These are phyloP conservation scores for Poeciliopsis paucimaculata DNA, from an alignment of 2,797 vertebrate genomes.

Conservation along the genomic window DNA sequence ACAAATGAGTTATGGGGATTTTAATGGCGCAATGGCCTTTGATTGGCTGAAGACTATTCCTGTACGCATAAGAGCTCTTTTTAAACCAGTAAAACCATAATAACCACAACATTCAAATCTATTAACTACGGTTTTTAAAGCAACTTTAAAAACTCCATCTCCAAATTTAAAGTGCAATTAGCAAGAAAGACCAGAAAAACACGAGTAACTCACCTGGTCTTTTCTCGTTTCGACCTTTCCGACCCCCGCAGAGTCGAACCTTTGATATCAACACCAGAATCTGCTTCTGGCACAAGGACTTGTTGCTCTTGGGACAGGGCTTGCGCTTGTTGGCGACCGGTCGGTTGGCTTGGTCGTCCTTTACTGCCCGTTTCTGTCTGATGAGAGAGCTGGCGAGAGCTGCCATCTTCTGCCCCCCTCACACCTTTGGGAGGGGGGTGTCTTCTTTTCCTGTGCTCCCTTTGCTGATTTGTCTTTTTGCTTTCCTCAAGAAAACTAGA, in stretches of 20 bases:
- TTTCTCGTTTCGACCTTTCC: slow-evolving; percentile 82
- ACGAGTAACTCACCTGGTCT: slow-evolving; percentile 83
- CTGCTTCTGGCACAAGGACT: slow-evolving; percentile 93
- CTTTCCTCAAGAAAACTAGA: slow-evolving; percentile 47
- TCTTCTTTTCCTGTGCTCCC: slow-evolving; percentile 60
- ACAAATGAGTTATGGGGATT: neutral
- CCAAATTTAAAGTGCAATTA: neutral
- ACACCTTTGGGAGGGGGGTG: slow-evolving; percentile 84
- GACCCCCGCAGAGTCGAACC: slow-evolving; percentile 88
- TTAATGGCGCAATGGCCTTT: neutral
- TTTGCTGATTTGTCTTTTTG: slow-evolving; percentile 53
- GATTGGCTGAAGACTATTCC: neutral
- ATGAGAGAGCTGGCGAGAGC: slow-evolving; percentile 93
- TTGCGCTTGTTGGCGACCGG: slow-evolving; percentile 87
- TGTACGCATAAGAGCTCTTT: neutral
- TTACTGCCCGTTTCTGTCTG: slow-evolving; percentile 91
- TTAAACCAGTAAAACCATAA: neutral
- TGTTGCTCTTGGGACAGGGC: slow-evolving; percentile 90
- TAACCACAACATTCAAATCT: neutral
- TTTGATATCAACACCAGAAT: slow-evolving; percentile 90
- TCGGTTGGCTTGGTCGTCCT: slow-evolving; percentile 86
- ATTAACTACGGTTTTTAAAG: neutral
- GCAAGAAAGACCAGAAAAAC: slow-evolving; percentile 1
- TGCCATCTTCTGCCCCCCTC: slow-evolving; percentile 89
- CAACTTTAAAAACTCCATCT: neutral